A percentile compares a stretch with the other conserved stretches of the same genome.
Evolutionary conservation across 2,797 vertebrate species (phyloP).

Genomic region (Manis pentadactyla): DNA sequence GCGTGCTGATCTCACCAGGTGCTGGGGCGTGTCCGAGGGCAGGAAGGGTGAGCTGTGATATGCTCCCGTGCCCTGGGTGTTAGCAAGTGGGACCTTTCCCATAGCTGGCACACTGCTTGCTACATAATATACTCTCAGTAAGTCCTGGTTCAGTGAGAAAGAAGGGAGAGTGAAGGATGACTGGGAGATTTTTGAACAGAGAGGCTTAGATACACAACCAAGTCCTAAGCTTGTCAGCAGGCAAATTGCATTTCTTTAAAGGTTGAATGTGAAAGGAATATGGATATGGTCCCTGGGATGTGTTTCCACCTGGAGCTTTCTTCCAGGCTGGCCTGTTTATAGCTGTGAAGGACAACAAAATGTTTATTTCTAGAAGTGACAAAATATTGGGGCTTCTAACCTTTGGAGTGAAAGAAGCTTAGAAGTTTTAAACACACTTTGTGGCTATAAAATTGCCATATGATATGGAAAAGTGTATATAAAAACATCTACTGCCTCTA

Average conservation of each 20-base stretch:
- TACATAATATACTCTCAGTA: background rate
- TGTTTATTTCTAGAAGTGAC: background rate
- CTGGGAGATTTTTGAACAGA: background rate
- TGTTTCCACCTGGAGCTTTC: background rate
- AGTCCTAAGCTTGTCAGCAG: background rate
- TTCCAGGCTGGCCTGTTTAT: background rate
- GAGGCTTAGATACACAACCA: background rate
- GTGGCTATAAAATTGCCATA: background rate
- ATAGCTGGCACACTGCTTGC: background rate
- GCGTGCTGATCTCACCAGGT: accelerated
- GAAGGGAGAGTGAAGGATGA: background rate
- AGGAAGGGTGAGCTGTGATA: accelerated
- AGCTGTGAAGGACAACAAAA: background rate
- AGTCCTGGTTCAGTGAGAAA: background rate
- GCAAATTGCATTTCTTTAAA: background rate
- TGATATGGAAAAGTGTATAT: background rate
- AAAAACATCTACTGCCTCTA: background rate
- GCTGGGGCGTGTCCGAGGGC: background rate
- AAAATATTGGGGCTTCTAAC: background rate
- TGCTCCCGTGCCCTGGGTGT: no score
- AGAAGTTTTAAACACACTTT: background rate
- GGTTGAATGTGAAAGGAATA: background rate
- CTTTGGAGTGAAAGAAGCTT: background rate
- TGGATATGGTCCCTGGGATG: background rate
- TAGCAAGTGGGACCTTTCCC: background rate